phyloP scores from a whole-genome alignment of 2,113 vertebrate genomes.

The Elgaria multicarinata region DNA sequence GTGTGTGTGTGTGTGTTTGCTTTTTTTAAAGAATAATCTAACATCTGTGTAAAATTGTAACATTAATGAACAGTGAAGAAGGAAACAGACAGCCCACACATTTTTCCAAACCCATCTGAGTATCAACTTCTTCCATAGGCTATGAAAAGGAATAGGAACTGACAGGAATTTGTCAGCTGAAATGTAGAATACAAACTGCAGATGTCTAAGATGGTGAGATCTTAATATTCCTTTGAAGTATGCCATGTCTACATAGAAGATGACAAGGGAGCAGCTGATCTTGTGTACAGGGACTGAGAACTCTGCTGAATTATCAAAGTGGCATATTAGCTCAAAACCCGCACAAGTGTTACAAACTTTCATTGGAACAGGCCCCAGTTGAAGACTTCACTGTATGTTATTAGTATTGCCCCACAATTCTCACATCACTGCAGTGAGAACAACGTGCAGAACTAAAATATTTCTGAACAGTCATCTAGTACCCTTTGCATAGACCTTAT shows the following conservation, averaged over 20 bases:
- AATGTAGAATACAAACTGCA: constrained; percentile 20
- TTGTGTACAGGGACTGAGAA: background rate
- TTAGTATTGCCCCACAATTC: background rate
- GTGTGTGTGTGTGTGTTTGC: background rate
- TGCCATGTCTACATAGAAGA: background rate
- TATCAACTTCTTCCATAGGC: constrained; percentile 13
- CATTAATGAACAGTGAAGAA: background rate
- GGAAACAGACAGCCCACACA: constrained; percentile 28
- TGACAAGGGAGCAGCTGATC: background rate
- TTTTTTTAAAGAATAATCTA: background rate
- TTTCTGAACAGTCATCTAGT: background rate
- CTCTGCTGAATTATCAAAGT: background rate
- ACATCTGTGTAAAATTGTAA: constrained; percentile 11
- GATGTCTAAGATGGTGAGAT: background rate
- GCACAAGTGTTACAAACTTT: accelerated
- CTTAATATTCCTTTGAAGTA: constrained; percentile 30
- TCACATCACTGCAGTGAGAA: background rate
- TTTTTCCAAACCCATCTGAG: constrained; percentile 15
- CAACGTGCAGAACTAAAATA: background rate
- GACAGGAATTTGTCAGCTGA: constrained; percentile 13
- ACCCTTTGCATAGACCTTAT: background rate
- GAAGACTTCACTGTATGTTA: background rate
- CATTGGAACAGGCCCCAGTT: background rate
- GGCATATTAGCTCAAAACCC: background rate
- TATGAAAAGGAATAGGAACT: constrained; percentile 3